Evolutionary conservation across 2,113 vertebrate species (phyloP), one percentile per base, ranked within the genome.

Genomic region (Nothobranchius furzeri): DNA sequence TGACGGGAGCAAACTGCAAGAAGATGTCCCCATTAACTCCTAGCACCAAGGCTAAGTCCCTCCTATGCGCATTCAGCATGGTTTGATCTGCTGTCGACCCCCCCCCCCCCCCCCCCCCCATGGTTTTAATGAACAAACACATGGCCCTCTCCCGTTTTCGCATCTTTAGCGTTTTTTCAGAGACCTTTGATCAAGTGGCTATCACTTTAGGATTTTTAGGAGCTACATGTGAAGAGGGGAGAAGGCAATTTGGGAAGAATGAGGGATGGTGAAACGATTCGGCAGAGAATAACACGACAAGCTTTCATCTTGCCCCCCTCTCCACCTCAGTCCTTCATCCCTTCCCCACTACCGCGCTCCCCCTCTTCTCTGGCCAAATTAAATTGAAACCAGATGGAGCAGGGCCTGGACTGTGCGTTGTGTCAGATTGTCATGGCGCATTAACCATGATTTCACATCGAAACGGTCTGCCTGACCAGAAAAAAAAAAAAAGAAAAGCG

Each of bases 1-100:
- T 88, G 93, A 94, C 91, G 94, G 92, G 92, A 93, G 88, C 91
- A 95, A 96, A 95, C 93, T 95, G 92, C 93, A 94, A 93, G 92
- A 93, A 94, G 92, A 95, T 92, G 89, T 94, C 89, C 86, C 85
- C 91, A 93, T 94, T 94, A 94, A 91, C 89, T 93, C 90, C 90
- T 91, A 87, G 90, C 88, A 85, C 87, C 90, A 79, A 40, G 37
- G 37, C 37, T 40, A 40, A 93, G 73, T 56, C 86, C 91, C 90
- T 89, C 56, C 79, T 93, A 92, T 90, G 91, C 90, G 88, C 87
- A 86, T 53, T 87, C 89, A 89, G 75, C 36, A 9, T 40, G 37
- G 68, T 67, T 60, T 88, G 83, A 79, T 86, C 68, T 17, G 36
- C 65, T 70, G 57, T 48, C 25, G 0, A 30, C 36, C 36, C 36